phyloP scores from a whole-genome alignment of 2,113 vertebrate species.

The Mesembrinibis cayennensis region DNA sequence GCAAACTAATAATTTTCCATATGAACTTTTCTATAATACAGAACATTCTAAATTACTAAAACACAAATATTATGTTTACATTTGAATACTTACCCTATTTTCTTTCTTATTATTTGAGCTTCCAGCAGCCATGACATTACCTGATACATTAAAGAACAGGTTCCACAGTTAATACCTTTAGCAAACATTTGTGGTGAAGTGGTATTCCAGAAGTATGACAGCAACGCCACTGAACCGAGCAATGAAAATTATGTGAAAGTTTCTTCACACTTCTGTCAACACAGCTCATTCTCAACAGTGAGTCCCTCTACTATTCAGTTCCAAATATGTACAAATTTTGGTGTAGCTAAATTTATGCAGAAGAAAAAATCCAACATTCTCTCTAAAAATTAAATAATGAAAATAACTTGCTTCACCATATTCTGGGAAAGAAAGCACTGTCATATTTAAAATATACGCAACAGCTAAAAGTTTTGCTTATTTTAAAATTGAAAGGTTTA shows the following conservation, averaged over 20 bases:
- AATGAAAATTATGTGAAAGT: background rate
- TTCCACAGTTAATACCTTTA: background rate
- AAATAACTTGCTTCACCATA: background rate
- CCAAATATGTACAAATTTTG: background rate
- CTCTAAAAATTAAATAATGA: background rate
- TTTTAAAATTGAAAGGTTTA: background rate
- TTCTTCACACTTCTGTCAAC: background rate
- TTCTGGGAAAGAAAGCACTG: background rate
- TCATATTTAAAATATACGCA: background rate
- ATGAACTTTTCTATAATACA: background rate
- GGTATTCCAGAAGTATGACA: background rate
- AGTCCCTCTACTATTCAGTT: background rate
- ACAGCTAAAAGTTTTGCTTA: background rate
- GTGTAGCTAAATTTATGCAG: background rate
- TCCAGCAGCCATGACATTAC: background rate
- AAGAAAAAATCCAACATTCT: background rate
- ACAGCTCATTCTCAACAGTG: background rate
- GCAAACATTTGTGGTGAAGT: background rate
- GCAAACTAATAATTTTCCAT: background rate
- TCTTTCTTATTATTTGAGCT: background rate
- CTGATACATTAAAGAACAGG: background rate
- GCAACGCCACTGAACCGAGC: background rate
- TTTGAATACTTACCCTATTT: conserved; percentile 9
- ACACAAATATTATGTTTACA: background rate
- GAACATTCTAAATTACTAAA: background rate